phyloP scores from a whole-genome alignment of 2,888 invertebrate species.

The Elegia similella region DNA sequence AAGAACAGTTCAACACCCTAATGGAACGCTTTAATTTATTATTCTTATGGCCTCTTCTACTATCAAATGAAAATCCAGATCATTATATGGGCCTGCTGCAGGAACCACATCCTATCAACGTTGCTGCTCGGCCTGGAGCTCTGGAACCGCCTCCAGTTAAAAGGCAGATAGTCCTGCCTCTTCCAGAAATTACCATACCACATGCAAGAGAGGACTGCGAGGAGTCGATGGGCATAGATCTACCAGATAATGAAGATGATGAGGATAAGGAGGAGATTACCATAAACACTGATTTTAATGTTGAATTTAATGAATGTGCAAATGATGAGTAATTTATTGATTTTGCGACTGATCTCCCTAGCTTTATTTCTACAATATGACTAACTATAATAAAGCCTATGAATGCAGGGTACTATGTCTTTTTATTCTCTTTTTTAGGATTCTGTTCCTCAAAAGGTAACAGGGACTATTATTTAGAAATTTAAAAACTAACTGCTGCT shows the following conservation, averaged over 20 bases:
- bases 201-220: neutral
- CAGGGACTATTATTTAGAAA: too few relatives aligned
- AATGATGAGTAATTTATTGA: neutral
- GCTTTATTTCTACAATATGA: too few relatives aligned
- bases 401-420: too few relatives aligned
- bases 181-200: conserved; percentile 2
- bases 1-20: conserved; percentile 39
- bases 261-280: neutral
- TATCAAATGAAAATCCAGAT: conserved; percentile 47
- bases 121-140: too few relatives aligned
- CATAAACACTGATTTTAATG: conserved; percentile 13
- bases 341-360: too few relatives aligned
- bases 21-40: conserved; percentile 52
- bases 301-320: conserved; percentile 8
- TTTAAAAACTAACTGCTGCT: too few relatives aligned
- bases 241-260: neutral
- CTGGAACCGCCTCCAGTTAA: too few relatives aligned
- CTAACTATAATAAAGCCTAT: too few relatives aligned
- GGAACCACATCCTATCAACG: neutral
- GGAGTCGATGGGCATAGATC: conserved; percentile 1
- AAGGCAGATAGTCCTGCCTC: neutral
- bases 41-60: conserved; percentile 60
- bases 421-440: too few relatives aligned
- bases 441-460: too few relatives aligned
- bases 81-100: neutral